Conservation (phyloP, 1,140 invertebrate genomes). For the Frieseomelitta varia region DNA sequence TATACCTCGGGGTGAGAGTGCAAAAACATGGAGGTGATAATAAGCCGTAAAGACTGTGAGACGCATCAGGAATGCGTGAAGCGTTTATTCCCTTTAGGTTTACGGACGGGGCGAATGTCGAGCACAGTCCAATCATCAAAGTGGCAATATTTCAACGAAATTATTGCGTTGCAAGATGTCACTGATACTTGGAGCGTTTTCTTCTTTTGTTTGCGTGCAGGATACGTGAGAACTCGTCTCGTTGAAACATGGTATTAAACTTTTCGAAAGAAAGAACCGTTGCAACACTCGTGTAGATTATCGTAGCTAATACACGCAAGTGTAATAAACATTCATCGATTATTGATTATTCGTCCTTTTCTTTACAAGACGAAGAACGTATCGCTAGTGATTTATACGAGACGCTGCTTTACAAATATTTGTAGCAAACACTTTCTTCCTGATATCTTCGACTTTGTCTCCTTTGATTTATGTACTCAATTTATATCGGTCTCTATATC, state of each 20-base stretch:
- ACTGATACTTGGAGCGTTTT: not conserved
- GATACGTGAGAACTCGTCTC: not conserved
- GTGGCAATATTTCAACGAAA: constrained; percentile 60
- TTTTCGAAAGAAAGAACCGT: not conserved
- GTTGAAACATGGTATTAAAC: too few relatives aligned
- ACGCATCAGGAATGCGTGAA: constrained; percentile 76
- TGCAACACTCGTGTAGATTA: not conserved
- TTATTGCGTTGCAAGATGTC: constrained; percentile 58
- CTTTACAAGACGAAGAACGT: not conserved
- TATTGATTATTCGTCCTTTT: not conserved
- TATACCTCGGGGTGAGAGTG: constrained; percentile 69
- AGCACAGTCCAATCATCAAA: constrained; percentile 44
- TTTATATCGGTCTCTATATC: constrained; percentile 27
- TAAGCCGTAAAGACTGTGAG: constrained; percentile 77
- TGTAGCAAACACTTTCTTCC: constrained; percentile 33
- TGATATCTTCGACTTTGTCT: constrained; percentile 23
- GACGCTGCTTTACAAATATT: constrained; percentile 37
- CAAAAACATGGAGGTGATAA: constrained; percentile 76
- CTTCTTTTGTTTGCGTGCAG: not conserved
- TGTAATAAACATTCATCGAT: not conserved
- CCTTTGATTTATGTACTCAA: constrained; percentile 44
- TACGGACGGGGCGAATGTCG: constrained; percentile 48
- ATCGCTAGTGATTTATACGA: constrained; percentile 24
- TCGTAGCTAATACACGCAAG: not conserved
- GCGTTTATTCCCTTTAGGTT: constrained; percentile 64